Percentiles rank a stretch among this genome's conserved stretches.
These are phyloP conservation scores for Xerus inauris DNA, from an alignment of 2,113 vertebrate genomes.

Conservation along the genomic window DNA sequence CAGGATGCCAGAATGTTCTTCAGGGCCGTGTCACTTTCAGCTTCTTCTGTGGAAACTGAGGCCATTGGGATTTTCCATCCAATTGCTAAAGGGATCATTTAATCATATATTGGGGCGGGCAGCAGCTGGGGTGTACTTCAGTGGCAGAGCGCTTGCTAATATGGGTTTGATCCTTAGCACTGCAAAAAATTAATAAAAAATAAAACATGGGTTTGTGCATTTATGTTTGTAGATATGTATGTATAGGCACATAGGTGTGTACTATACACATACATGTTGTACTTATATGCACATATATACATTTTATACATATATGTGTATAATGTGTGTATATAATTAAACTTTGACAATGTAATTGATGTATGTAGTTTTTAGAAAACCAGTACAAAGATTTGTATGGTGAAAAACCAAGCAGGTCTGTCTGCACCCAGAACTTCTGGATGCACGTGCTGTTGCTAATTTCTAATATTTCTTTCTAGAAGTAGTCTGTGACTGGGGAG, in stretches of 20 bases:
- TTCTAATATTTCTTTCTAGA: slow-evolving; percentile 10
- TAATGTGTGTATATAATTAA: neutral
- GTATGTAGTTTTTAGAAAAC: neutral
- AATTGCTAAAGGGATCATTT: slow-evolving; percentile 23
- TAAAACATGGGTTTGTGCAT: neutral
- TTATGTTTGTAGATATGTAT: neutral
- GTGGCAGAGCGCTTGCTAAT: neutral
- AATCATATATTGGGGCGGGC: neutral
- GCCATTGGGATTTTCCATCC: neutral
- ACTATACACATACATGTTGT: neutral
- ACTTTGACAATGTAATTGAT: neutral
- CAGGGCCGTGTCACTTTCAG: slow-evolving; percentile 9
- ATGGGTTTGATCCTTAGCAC: neutral
- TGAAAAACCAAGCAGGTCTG: neutral
- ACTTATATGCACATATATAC: neutral
- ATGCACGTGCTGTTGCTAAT: neutral
- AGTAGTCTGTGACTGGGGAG: neutral
- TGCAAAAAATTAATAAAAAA: neutral
- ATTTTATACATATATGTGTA: neutral
- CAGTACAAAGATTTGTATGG: neutral
- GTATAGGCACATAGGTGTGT: neutral
- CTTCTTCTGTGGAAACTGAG: slow-evolving; percentile 51
- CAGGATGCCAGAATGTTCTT: neutral
- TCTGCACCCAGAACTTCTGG: neutral
- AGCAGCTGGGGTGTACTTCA: neutral